These are phyloP conservation scores for Nasonia giraulti DNA, from an alignment of 1,140 invertebrate genomes.

Conservation along the genomic window DNA sequence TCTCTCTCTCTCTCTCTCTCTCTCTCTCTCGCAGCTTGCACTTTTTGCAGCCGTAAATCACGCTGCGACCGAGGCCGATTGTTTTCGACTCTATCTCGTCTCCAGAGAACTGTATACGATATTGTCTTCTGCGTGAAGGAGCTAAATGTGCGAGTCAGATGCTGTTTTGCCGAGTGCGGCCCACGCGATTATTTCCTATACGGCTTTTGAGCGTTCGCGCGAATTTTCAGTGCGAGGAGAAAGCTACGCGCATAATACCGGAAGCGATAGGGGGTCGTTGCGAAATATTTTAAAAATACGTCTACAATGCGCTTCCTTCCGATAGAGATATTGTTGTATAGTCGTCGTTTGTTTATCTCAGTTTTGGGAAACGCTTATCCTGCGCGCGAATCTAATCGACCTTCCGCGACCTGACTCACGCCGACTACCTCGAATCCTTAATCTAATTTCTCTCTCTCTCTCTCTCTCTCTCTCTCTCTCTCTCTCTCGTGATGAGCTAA, in stretches of 20 bases:
- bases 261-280: neutral
- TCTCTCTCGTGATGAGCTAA: neutral
- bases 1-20: conserved; percentile 6
- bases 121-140: neutral
- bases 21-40: neutral
- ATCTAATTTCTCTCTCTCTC: neutral
- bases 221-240: neutral
- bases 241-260: no score
- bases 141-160: conserved; percentile 1
- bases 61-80: conserved; percentile 15
- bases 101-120: neutral
- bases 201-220: neutral
- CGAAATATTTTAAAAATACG: no score
- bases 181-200: neutral
- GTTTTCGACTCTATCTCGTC: conserved; percentile 22
- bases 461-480: neutral
- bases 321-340: neutral
- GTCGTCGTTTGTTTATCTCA: no score
- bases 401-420: neutral
- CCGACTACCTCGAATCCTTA: neutral
- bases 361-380: no score
- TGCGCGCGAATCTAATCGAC: no score
- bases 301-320: neutral
- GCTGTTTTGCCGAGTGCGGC: conserved; percentile 18
- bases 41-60: conserved; percentile 40